A percentile compares a stretch with the other conserved stretches of the same genome.
Evolutionary conservation across 2,113 vertebrate genomes (phyloP).

Genomic region (Orthochromis malagaraziensis): DNA sequence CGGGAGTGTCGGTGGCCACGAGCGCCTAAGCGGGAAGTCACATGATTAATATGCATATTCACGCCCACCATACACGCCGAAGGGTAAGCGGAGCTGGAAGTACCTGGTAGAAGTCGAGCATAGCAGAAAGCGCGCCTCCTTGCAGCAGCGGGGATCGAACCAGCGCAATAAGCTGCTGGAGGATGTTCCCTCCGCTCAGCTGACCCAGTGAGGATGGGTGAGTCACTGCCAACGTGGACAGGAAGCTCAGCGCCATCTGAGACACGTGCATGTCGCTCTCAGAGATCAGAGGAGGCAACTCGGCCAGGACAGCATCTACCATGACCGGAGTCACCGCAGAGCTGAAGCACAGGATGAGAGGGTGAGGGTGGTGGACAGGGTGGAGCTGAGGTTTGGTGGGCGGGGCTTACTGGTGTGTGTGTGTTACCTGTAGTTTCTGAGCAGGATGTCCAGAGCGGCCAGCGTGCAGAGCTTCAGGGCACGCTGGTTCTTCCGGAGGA

Average conservation of each 20-base stretch:
- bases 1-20: conserved; percentile 86
- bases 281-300: conserved; percentile 95
- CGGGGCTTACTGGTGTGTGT: neutral
- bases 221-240: conserved; percentile 92
- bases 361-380: neutral
- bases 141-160: conserved; percentile 94
- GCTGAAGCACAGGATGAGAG: conserved; percentile 7
- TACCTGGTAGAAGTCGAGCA: conserved; percentile 95
- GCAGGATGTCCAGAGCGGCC: conserved; percentile 90
- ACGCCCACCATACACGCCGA: neutral
- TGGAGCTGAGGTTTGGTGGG: neutral
- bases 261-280: conserved; percentile 99
- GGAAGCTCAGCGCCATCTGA: conserved; percentile 97
- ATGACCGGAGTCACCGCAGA: conserved; percentile 84
- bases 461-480: conserved; percentile 95
- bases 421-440: conserved; percentile 88
- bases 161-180: conserved; percentile 90
- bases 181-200: conserved; percentile 88
- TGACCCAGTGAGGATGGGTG: conserved; percentile 95
- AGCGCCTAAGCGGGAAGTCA: conserved; percentile 68
- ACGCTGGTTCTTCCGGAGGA: conserved; percentile 95
- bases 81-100: neutral
- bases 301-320: conserved; percentile 96
- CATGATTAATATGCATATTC: neutral
- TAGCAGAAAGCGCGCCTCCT: conserved; percentile 93